Conservation (phyloP, 2,113 vertebrate species). For the Melanerpes formicivorus region DNA sequence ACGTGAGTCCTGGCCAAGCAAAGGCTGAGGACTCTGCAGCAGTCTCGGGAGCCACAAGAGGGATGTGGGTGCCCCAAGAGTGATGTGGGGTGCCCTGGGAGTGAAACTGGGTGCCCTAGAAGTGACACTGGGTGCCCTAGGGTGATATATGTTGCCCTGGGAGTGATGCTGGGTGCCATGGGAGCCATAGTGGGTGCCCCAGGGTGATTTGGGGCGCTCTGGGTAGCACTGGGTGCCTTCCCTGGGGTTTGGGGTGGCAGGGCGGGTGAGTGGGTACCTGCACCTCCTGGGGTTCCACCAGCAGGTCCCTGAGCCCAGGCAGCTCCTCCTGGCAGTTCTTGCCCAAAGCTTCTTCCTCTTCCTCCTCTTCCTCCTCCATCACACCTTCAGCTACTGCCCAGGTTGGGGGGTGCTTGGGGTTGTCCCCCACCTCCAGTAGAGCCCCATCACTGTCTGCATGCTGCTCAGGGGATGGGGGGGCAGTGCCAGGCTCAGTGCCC, state of each 20-base stretch:
- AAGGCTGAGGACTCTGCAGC: fast-evolving
- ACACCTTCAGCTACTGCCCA: slow-evolving; percentile 50
- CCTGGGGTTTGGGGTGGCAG: not conserved
- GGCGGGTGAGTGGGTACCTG: slow-evolving; percentile 81
- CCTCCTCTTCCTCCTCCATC: slow-evolving; percentile 69
- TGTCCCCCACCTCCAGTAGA: slow-evolving; percentile 79
- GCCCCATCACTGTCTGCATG: slow-evolving; percentile 85
- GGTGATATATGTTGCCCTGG: not conserved
- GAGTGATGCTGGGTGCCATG: not conserved
- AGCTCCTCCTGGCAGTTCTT: slow-evolving; percentile 76
- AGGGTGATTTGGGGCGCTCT: not conserved
- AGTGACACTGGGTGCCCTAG: not conserved
- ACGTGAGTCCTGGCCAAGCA: not conserved
- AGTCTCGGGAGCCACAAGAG: fast-evolving
- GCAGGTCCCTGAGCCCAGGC: slow-evolving; percentile 51
- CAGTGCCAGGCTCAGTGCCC: not conserved
- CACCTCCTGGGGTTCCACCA: slow-evolving; percentile 74
- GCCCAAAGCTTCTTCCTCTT: slow-evolving; percentile 57
- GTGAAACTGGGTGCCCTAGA: not conserved
- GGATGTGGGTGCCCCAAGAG: not conserved
- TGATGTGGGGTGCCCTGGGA: not conserved
- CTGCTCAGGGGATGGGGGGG: slow-evolving; percentile 68
- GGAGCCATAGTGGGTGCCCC: too few species aligned
- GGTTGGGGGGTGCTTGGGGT: slow-evolving; percentile 69
- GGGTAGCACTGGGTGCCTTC: not conserved